Evolutionary conservation across 1,140 invertebrate genomes (phyloP).

Genomic region (Neodiprion pinetum): DNA sequence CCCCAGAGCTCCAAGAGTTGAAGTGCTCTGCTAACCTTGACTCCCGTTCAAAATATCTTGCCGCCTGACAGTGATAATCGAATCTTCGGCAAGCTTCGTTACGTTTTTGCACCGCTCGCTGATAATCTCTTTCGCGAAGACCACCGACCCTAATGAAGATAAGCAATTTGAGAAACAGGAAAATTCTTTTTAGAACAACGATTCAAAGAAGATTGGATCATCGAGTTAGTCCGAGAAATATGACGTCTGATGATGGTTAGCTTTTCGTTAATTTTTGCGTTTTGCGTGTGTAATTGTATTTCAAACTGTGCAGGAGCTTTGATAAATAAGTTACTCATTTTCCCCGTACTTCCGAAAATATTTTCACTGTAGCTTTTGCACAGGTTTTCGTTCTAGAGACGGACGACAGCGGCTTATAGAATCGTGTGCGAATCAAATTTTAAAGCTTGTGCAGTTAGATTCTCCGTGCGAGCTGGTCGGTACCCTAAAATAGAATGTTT

Average conservation of each 20-base stretch:
- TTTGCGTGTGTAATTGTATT: too few species aligned
- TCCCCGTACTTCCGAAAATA: neutral
- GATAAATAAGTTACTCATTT: neutral
- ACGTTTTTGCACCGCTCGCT: constrained; percentile 50
- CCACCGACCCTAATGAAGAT: constrained; percentile 34
- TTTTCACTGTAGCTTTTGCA: neutral
- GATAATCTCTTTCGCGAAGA: constrained; percentile 46
- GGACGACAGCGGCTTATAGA: too few species aligned
- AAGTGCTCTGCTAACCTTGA: constrained; percentile 52
- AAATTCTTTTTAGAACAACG: constrained; percentile 10
- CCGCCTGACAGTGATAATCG: constrained; percentile 53
- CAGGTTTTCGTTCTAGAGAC: neutral
- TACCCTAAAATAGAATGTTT: constrained; percentile 7
- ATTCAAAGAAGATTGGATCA: neutral
- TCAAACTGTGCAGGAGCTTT: too few species aligned
- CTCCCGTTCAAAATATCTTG: constrained; percentile 54
- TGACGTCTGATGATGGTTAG: too few species aligned
- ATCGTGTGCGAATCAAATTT: too few species aligned
- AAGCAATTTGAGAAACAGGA: constrained; percentile 21
- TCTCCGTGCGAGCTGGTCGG: neutral
- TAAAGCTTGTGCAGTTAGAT: too few species aligned
- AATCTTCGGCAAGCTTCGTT: constrained; percentile 51
- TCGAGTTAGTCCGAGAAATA: neutral
- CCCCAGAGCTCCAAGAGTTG: constrained; percentile 57
- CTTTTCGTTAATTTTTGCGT: too few species aligned